phyloP scores from a whole-genome alignment of 2,797 vertebrate genomes.

The Varecia variegata region DNA sequence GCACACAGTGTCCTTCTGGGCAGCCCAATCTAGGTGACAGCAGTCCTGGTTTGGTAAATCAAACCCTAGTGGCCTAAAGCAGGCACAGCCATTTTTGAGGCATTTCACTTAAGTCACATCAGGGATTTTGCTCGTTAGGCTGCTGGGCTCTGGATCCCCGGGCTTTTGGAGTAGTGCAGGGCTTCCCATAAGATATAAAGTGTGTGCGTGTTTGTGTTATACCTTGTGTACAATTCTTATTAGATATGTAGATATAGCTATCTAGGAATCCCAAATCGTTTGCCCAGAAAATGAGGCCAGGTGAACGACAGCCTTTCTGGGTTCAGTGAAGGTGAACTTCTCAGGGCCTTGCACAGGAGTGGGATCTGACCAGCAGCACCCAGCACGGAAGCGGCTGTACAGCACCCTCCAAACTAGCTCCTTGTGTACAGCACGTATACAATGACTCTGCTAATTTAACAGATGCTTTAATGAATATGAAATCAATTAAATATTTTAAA shows the following conservation, averaged over 20 bases:
- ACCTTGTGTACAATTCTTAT: not conserved
- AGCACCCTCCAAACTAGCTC: no score
- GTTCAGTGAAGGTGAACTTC: not conserved
- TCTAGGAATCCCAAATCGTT: not conserved
- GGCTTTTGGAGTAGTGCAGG: not conserved
- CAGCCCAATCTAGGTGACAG: not conserved
- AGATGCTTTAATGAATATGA: not conserved
- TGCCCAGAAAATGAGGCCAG: not conserved
- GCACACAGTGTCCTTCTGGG: not conserved
- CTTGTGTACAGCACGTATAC: not conserved
- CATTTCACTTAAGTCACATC: not conserved
- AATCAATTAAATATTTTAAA: not conserved
- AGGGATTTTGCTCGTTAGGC: not conserved
- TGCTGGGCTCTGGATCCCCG: not conserved
- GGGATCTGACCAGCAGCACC: not conserved
- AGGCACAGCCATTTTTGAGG: not conserved
- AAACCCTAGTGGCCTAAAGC: not conserved
- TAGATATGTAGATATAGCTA: not conserved
- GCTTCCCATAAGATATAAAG: not conserved
- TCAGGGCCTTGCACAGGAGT: not conserved
- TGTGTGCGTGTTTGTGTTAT: no score
- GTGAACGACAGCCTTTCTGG: not conserved
- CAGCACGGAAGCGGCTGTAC: accelerated
- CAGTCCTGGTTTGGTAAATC: not conserved
- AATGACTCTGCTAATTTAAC: not conserved